Evolutionary conservation across 1,140 invertebrate genomes (phyloP).

Genomic region (Drosophila aff.): DNA sequence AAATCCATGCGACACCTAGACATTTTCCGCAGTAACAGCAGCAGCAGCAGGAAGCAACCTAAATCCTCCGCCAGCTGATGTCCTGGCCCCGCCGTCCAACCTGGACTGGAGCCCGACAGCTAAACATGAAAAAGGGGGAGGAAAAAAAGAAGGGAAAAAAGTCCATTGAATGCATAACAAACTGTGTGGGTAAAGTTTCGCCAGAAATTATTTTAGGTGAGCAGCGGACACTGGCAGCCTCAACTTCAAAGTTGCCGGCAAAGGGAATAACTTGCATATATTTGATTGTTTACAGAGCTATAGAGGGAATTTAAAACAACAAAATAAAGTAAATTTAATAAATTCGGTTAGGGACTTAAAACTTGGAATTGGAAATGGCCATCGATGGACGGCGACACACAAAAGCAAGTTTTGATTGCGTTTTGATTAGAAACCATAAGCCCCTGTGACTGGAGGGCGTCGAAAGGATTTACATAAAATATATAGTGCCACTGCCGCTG

Average conservation of each 20-base stretch:
- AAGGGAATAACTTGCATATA: constrained; percentile 60
- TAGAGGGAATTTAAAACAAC: constrained; percentile 23
- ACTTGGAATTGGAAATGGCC: constrained; percentile 69
- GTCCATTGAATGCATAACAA: constrained; percentile 58
- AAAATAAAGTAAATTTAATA: constrained; percentile 60
- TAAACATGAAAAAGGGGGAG: background rate
- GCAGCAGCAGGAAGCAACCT: constrained; percentile 22
- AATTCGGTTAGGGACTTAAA: constrained; percentile 64
- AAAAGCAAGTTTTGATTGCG: constrained; percentile 55
- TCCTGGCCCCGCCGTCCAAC: constrained; percentile 13
- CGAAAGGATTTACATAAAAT: constrained; percentile 62
- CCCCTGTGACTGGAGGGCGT: constrained; percentile 8
- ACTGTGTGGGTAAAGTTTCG: constrained; percentile 68
- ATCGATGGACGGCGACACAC: constrained; percentile 10
- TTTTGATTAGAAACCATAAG: constrained; percentile 62
- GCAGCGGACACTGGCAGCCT: constrained; percentile 43
- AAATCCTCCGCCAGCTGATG: constrained; percentile 41
- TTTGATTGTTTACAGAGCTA: constrained; percentile 42
- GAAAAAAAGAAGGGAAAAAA: background rate
- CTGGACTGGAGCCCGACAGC: constrained; percentile 5
- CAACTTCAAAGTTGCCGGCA: constrained; percentile 67
- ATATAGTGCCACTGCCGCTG: constrained; percentile 4
- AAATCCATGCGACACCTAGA: constrained; percentile 45
- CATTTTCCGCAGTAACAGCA: constrained; percentile 5
- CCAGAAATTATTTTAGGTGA: constrained; percentile 70